phyloP scores from a whole-genome alignment of 2,797 vertebrate genomes.

The Coilia nasus region DNA sequence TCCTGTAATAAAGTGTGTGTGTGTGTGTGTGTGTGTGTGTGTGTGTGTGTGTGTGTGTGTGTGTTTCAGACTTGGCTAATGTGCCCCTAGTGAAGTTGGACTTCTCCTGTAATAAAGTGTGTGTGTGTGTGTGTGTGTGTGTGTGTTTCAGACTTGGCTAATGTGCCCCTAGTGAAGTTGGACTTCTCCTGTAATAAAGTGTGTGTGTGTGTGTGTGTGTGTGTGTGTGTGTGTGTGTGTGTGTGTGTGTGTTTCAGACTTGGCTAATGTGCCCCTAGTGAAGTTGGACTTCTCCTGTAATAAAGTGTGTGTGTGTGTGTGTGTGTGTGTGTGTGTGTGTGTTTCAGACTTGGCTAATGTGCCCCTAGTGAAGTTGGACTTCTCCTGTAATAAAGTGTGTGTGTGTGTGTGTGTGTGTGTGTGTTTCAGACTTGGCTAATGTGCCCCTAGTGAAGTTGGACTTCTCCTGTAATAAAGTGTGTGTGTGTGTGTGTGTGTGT shows the following conservation, averaged over 20 bases:
- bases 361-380: conserved; percentile 94
- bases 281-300: background rate
- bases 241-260: conserved; percentile 15
- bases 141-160: conserved; percentile 83
- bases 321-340: conserved; percentile 47
- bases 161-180: conserved; percentile 93
- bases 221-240: background rate
- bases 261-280: background rate
- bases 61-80: too few species aligned
- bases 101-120: too few species aligned
- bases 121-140: conserved; percentile 7
- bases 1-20: too few species aligned
- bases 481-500: conserved; percentile 29
- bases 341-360: conserved; percentile 87
- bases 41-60: too few species aligned
- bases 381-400: conserved; percentile 93
- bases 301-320: conserved; percentile 28
- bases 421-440: background rate
- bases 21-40: too few species aligned
- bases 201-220: conserved; percentile 74
- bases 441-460: background rate
- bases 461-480: background rate
- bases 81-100: too few species aligned
- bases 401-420: conserved; percentile 66
- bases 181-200: conserved; percentile 98